Evolutionary conservation across 2,888 invertebrate genomes (phyloP).

Genomic region (Cheilosia impressa): DNA sequence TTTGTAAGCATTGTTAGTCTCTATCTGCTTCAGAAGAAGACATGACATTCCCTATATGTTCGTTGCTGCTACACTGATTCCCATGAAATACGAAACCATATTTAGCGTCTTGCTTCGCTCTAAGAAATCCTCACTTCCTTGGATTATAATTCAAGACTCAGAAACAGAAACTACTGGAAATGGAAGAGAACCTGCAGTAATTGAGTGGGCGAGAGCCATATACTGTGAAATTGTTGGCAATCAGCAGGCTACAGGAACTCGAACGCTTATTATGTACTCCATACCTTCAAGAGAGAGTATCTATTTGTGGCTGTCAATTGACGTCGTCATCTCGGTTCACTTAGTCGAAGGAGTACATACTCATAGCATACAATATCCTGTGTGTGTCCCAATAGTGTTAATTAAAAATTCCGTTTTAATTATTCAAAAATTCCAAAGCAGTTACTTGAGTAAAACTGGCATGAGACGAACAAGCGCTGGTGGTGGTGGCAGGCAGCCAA

Average conservation of each 20-base stretch:
- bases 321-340: constrained; percentile 17
- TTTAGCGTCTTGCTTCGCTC: constrained; percentile 23
- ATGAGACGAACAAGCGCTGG: constrained; percentile 2
- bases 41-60: constrained; percentile 31
- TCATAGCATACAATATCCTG: constrained; percentile 49
- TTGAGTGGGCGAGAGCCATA: constrained; percentile 44
- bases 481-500: neutral
- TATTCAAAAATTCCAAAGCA: constrained; percentile 70
- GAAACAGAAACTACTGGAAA: constrained; percentile 2
- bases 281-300: constrained; percentile 15
- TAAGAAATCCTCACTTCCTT: constrained; percentile 36
- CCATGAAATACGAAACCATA: constrained; percentile 41
- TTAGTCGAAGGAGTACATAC: constrained; percentile 6
- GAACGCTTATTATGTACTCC: constrained; percentile 40
- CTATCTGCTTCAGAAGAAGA: constrained; percentile 21
- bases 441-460: constrained; percentile 57
- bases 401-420: constrained; percentile 74
- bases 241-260: constrained; percentile 7
- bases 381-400: constrained; percentile 61
- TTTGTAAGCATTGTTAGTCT: constrained; percentile 43
- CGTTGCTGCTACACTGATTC: constrained; percentile 42
- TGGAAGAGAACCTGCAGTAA: constrained; percentile 24
- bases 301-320: constrained; percentile 51
- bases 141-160: constrained; percentile 24
- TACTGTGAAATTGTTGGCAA: constrained; percentile 47